Percentiles rank a stretch among this genome's conserved stretches.
Evolutionary conservation across 2,888 invertebrate species (phyloP).

Genomic region (Synergus itoensis): DNA sequence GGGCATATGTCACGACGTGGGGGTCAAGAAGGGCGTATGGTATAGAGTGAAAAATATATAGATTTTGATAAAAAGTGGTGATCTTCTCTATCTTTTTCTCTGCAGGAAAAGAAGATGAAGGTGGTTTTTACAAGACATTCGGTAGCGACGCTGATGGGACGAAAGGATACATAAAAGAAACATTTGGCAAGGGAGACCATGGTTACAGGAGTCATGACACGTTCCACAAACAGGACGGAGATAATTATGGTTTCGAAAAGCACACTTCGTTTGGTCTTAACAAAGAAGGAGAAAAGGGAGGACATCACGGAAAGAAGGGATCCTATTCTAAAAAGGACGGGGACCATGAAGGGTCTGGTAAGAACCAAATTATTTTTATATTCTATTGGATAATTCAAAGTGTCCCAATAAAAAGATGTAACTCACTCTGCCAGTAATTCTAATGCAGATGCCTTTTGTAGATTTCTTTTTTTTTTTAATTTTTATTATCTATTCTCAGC

Average conservation of each 20-base stretch:
- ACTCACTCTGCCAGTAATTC: neutral
- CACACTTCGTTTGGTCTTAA: slow-evolving; percentile 83
- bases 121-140: slow-evolving; percentile 81
- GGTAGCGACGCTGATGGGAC: slow-evolving; percentile 82
- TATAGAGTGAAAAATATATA: neutral
- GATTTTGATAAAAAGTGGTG: neutral
- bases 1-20: too few species aligned
- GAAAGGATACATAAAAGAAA: slow-evolving; percentile 84
- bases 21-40: too few species aligned
- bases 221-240: slow-evolving; percentile 86
- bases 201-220: slow-evolving; percentile 87
- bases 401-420: too few species aligned
- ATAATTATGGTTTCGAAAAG: slow-evolving; percentile 86
- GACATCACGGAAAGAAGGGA: slow-evolving; percentile 63
- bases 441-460: neutral
- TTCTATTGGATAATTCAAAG: neutral
- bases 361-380: slow-evolving; percentile 41
- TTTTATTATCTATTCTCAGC: neutral
- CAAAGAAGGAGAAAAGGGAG: slow-evolving; percentile 66
- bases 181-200: slow-evolving; percentile 83
- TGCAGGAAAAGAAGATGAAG: slow-evolving; percentile 78
- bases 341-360: slow-evolving; percentile 78
- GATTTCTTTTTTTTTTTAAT: neutral
- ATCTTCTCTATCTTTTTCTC: slow-evolving; percentile 50
- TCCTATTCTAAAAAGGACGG: slow-evolving; percentile 75